These are phyloP conservation scores for Aldabrachelys gigantea DNA, from an alignment of 2,113 vertebrate species.

Conservation along the genomic window DNA sequence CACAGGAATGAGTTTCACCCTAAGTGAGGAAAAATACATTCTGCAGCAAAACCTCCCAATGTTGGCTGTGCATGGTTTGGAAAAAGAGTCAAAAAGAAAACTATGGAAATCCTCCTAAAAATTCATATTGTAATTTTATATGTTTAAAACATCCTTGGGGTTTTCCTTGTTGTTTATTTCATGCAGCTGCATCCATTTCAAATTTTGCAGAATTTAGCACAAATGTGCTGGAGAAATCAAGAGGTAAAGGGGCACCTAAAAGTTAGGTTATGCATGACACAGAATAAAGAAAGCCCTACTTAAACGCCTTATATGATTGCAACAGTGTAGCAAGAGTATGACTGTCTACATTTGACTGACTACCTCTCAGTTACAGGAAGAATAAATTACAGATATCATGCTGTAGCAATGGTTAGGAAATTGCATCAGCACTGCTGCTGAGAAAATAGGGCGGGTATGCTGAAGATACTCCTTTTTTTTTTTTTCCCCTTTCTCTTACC, in stretches of 20 bases:
- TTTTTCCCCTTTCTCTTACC: background rate
- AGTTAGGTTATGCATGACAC: background rate
- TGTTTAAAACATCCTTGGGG: background rate
- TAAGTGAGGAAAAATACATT: background rate
- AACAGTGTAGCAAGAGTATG: background rate
- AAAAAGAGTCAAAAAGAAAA: background rate
- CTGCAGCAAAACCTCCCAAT: background rate
- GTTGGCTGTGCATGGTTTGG: background rate
- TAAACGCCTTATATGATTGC: background rate
- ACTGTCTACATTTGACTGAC: rapidly evolving
- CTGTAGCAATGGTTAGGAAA: background rate
- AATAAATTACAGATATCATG: background rate
- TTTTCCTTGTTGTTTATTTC: background rate
- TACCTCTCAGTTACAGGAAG: background rate
- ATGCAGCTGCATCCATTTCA: background rate
- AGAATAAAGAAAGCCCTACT: background rate
- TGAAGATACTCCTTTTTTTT: background rate
- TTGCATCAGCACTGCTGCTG: background rate
- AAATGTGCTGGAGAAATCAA: background rate
- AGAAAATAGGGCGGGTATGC: background rate
- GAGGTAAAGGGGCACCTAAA: background rate
- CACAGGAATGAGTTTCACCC: background rate
- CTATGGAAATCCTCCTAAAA: background rate
- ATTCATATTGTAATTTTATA: background rate
- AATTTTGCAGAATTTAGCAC: background rate